Evolutionary conservation across 2,113 vertebrate genomes (phyloP).

Genomic region (Rhynchomys soricoides): DNA sequence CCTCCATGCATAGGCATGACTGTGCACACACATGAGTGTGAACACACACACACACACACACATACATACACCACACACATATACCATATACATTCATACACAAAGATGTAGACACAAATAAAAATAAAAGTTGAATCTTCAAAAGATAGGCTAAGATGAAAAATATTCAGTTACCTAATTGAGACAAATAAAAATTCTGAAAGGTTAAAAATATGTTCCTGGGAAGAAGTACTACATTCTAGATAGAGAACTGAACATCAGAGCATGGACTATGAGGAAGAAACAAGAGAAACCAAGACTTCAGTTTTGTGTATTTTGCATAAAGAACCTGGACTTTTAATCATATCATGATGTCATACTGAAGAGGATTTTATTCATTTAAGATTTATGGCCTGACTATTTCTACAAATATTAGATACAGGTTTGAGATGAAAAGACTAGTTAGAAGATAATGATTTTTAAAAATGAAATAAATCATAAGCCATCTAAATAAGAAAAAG

Average conservation of each 20-base stretch:
- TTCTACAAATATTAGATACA: constrained; percentile 24
- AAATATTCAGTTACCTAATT: constrained; percentile 35
- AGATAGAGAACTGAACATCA: background rate
- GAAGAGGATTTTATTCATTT: constrained; percentile 41
- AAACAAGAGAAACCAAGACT: background rate
- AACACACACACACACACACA: background rate
- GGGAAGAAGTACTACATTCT: constrained; percentile 30
- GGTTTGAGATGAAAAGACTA: constrained; percentile 21
- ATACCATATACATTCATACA: background rate
- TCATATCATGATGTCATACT: background rate
- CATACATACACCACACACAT: background rate
- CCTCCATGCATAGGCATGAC: background rate
- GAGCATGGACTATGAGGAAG: background rate
- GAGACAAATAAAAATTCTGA: constrained; percentile 61
- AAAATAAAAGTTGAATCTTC: background rate
- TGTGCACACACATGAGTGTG: background rate
- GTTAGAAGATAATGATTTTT: background rate
- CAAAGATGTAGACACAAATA: background rate
- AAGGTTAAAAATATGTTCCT: constrained; percentile 66
- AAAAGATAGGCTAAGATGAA: background rate
- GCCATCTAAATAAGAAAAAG: constrained; percentile 19
- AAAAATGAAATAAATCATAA: constrained; percentile 39
- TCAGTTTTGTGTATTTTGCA: background rate
- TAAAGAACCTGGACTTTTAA: background rate
- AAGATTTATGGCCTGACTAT: constrained; percentile 48